Conservation (phyloP, 2,888 invertebrate genomes). For the Camptogramma bilineatum region DNA sequence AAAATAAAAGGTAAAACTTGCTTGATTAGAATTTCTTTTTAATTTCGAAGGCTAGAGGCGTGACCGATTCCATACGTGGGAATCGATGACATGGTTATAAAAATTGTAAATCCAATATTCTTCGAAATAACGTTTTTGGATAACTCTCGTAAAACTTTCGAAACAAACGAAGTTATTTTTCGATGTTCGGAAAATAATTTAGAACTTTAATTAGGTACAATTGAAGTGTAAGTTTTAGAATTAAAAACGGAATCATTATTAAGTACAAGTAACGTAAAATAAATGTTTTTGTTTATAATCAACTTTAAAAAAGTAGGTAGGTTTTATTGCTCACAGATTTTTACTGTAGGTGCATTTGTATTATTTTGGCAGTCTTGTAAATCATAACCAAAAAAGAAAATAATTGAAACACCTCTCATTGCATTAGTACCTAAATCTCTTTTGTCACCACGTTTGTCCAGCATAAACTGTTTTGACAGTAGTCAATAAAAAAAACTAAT, state of each 20-base stretch:
- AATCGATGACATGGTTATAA: slow-evolving; percentile 59
- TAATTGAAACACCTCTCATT: too few species aligned
- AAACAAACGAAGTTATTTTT: background rate
- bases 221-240: too few species aligned
- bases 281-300: too few species aligned
- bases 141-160: slow-evolving; percentile 9
- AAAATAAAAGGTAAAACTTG: slow-evolving; percentile 23
- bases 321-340: too few species aligned
- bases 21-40: slow-evolving; percentile 39
- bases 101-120: slow-evolving; percentile 31
- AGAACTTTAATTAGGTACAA: background rate
- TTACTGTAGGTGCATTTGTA: too few species aligned
- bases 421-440: too few species aligned
- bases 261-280: background rate
- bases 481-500: slow-evolving; percentile 13
- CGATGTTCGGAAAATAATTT: background rate
- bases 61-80: slow-evolving; percentile 57
- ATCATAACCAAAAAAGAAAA: too few species aligned
- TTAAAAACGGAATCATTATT: background rate
- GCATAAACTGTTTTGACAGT: slow-evolving; percentile 26
- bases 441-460: background rate
- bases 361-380: too few species aligned
- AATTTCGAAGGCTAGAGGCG: slow-evolving; percentile 53
- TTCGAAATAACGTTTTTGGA: slow-evolving; percentile 14
- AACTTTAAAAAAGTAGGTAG: too few species aligned